A percentile compares a stretch with the other conserved stretches of the same genome.
Conservation (phyloP, 2,888 invertebrate species). For the Pinctada fucata region DNA sequence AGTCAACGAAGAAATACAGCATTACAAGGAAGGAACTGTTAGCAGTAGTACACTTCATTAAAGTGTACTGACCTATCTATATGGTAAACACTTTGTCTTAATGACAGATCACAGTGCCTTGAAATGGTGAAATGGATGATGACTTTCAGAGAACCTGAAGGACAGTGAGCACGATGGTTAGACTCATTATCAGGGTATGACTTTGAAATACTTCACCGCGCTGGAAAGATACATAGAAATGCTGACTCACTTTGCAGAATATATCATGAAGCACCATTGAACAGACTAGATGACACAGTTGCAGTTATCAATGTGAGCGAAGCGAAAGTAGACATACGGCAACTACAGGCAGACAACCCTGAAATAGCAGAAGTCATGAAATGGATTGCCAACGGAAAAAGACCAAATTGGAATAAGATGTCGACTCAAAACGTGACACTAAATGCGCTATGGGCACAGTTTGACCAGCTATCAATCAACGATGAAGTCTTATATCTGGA, state of each 20-base stretch:
- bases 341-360: neutral
- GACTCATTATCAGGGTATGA: conserved; percentile 21
- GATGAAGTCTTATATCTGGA: neutral
- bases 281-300: no score
- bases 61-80: conserved; percentile 23
- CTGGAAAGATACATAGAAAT: no score
- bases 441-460: neutral
- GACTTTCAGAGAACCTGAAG: no score
- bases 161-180: conserved; percentile 31
- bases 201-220: conserved; percentile 20
- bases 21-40: no score
- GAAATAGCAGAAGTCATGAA: no score
- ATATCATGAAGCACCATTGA: no score
- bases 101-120: conserved; percentile 25
- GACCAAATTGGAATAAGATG: no score
- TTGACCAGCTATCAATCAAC: no score
- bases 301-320: neutral
- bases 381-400: conserved; percentile 1
- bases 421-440: neutral
- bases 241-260: no score
- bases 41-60: no score
- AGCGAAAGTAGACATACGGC: neutral
- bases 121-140: conserved; percentile 26
- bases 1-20: no score
- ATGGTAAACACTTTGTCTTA: conserved; percentile 21